phyloP scores from a whole-genome alignment of 2,113 vertebrate genomes.

The Hydrochoerus hydrochaeris region DNA sequence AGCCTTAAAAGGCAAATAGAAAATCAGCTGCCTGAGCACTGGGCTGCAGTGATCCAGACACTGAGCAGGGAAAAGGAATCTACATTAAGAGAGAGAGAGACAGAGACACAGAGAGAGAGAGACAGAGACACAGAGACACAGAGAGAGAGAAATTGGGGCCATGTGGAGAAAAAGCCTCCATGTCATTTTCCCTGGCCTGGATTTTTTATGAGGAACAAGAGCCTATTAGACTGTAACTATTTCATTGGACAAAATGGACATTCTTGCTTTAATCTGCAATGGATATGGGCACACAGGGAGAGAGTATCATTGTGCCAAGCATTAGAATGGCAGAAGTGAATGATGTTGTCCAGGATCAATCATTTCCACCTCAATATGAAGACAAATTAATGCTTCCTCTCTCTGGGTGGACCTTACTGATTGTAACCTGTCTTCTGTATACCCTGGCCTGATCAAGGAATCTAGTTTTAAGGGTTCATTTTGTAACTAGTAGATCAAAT shows the following conservation, averaged over 20 bases:
- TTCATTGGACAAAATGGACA: neutral
- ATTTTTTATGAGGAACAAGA: neutral
- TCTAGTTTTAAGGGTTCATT: neutral
- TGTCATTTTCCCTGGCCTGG: neutral
- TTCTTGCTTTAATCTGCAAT: neutral
- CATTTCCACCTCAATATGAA: neutral
- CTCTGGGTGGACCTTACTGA: neutral
- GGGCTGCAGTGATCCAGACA: neutral
- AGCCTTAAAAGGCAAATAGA: accelerated
- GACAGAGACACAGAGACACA: too few relatives aligned
- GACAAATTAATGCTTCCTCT: neutral
- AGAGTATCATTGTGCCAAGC: neutral
- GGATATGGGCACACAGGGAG: neutral
- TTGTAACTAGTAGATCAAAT: neutral
- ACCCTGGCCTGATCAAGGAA: neutral
- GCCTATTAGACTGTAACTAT: neutral
- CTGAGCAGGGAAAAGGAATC: neutral
- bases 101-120: too few relatives aligned
- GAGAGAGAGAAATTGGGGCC: neutral
- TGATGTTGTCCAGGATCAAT: neutral
- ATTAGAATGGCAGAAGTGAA: neutral
- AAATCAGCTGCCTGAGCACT: neutral
- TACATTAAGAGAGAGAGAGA: neutral
- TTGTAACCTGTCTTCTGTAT: neutral
- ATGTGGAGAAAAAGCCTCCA: neutral